phyloP scores from a whole-genome alignment of 2,113 vertebrate genomes.

The Rattus norvegicus region DNA sequence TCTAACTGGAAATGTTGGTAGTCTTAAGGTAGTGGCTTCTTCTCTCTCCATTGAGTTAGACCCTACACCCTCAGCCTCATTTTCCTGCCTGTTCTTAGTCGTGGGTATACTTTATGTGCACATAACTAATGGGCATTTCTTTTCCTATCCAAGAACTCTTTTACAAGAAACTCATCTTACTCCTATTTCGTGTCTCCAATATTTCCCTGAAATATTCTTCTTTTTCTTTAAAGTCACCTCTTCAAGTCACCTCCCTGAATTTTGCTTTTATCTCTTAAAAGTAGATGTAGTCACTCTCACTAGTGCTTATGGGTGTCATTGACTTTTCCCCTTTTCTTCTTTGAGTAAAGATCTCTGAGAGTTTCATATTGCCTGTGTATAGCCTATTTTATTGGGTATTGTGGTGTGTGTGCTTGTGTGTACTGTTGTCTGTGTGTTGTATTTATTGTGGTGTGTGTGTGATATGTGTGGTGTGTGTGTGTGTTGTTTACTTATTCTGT shows the following conservation, averaged over 20 bases:
- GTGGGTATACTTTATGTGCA: background rate
- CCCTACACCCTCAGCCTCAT: background rate
- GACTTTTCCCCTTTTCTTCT: background rate
- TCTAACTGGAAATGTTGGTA: background rate
- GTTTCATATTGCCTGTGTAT: background rate
- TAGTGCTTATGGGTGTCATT: background rate
- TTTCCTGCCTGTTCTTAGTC: background rate
- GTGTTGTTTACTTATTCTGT: background rate
- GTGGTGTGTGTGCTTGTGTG: background rate
- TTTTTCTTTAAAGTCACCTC: background rate
- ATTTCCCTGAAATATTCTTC: background rate
- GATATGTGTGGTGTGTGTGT: background rate
- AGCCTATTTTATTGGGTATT: background rate
- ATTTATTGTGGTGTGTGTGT: background rate
- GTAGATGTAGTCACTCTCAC: background rate
- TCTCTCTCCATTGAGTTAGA: background rate
- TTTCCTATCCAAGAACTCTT: background rate
- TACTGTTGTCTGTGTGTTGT: background rate
- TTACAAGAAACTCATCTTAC: background rate
- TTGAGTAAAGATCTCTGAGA: background rate
- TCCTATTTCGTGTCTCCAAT: background rate
- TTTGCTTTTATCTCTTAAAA: background rate
- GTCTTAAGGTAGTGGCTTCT: background rate
- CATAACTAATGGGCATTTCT: background rate
- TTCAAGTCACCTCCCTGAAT: background rate